Evolutionary conservation across 2,113 vertebrate species (phyloP), one percentile per base, ranked within the genome.

Genomic region (Istiophorus platypterus): DNA sequence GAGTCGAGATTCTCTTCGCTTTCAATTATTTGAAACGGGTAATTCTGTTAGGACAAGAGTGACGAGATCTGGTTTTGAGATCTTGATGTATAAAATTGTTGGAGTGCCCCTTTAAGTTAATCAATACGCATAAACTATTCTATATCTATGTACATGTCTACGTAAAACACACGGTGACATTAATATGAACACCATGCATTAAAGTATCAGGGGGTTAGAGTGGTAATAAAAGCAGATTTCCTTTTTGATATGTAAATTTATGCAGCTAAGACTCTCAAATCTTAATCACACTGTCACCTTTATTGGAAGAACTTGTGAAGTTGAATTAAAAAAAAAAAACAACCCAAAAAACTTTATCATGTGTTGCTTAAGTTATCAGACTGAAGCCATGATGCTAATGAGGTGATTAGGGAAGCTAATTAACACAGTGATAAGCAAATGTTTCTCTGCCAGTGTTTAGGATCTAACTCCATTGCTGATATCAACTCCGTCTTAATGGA

Each of bases 241-340:
- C 22, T 56, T 5, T 24, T 13, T 24, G 52, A 26, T 26, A 56
- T 56, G 52, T 56, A 56, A 56, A 56, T 56, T 12, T 24, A 56
- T 56, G 51, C 51, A n/a, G 51, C 22, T 7, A 13, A 51, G 41
- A 37, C 29, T 42, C 73, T 26, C n/a, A 61, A 31, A 29, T 24
- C 2, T n/a, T 57, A 12, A 72, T 67, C 42, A 67, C 74, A 37
- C 7, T n/a, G 15, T 72, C 52, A 56, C 29, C 31, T 52, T 34
- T 42, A 58, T 4, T 27, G 29, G 66, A 57, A 11, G 10, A 54
- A 41, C 31, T 31, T 52, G 3, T 69, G 15, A 24, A 15, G 9
- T 15, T 10, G 64, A 64, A 76, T 76, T 59, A 31, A 47, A 70
- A n/a, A n/a, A n/a, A n/a, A n/a, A n/a, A n/a, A n/a, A n/a, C n/a